Evolutionary conservation across 2,113 vertebrate species (phyloP).

Genomic region (Neogobius melanostomus): DNA sequence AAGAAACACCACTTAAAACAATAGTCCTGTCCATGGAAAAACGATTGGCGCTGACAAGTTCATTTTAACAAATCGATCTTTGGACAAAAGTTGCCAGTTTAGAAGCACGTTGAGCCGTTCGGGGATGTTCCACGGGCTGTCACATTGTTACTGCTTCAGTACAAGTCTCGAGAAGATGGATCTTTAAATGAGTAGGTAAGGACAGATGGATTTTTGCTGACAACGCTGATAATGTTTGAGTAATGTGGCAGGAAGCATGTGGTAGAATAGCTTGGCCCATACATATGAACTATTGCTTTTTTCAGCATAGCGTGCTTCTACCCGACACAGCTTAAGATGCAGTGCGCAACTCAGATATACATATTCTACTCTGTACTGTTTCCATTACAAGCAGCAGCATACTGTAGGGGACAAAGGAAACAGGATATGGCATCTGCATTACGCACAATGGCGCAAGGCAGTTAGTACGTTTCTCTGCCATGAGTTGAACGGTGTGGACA

Average conservation of each 20-base stretch:
- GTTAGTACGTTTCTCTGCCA: too few relatives aligned
- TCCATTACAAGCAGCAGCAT: too few relatives aligned
- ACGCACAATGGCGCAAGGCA: too few relatives aligned
- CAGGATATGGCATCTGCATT: too few relatives aligned
- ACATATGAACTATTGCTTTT: too few relatives aligned
- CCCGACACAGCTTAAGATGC: too few relatives aligned
- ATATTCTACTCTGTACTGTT: too few relatives aligned
- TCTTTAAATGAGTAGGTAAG: conserved; percentile 50
- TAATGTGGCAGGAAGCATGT: conserved; percentile 54
- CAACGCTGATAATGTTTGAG: conserved; percentile 65
- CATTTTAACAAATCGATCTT: conserved; percentile 55
- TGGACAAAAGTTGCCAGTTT: conserved; percentile 54
- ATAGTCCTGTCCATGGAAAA: conserved; percentile 10
- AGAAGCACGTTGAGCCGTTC: conserved; percentile 40
- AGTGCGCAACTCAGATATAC: too few relatives aligned
- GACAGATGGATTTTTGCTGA: conserved; percentile 68
- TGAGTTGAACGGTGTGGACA: too few relatives aligned
- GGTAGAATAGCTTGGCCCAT: conserved; percentile 8
- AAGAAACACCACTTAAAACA: conserved; percentile 28
- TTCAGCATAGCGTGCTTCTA: too few relatives aligned
- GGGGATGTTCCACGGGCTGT: conserved; percentile 52
- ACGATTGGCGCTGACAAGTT: conserved; percentile 56
- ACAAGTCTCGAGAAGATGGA: conserved; percentile 63
- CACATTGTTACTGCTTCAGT: conserved; percentile 68
- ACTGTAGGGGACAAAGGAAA: too few relatives aligned